These are phyloP conservation scores for Nomada fabriciana DNA, from an alignment of 2,888 invertebrate species.

Conservation along the genomic window DNA sequence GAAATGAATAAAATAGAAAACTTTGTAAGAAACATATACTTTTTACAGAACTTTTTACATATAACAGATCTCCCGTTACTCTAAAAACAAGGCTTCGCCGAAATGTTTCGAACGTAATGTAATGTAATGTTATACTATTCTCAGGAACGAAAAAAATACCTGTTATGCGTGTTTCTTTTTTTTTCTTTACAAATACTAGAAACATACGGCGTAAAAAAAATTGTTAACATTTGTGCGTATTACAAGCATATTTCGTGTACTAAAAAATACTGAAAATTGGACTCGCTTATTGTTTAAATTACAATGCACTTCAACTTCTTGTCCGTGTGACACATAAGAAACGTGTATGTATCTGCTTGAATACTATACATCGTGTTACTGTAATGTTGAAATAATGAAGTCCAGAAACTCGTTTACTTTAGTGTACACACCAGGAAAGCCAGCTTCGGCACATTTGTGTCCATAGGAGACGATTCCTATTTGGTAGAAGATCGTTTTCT, in stretches of 20 bases:
- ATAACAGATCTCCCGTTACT: neutral
- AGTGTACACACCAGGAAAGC: slow-evolving; percentile 88
- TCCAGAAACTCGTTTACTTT: slow-evolving; percentile 57
- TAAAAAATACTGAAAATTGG: neutral
- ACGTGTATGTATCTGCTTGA: no score
- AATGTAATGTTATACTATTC: neutral
- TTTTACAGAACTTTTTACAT: neutral
- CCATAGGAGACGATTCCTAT: slow-evolving; percentile 89
- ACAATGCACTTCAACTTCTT: neutral
- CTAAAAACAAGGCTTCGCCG: neutral
- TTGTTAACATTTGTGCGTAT: neutral
- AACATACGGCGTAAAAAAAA: neutral
- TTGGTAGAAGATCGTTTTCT: slow-evolving; percentile 84
- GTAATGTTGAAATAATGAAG: slow-evolving; percentile 32
- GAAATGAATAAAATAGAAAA: neutral
- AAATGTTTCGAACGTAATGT: no score
- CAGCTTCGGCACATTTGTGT: slow-evolving; percentile 86
- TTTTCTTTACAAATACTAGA: neutral
- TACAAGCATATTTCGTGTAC: neutral
- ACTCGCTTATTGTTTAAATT: neutral
- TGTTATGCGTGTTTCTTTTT: neutral
- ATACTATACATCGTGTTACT: neutral
- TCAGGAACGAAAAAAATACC: neutral
- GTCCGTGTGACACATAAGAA: neutral
- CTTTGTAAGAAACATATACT: neutral